Evolutionary conservation across 2,113 vertebrate genomes (phyloP).

Genomic region (Aptenodytes patagonicus): DNA sequence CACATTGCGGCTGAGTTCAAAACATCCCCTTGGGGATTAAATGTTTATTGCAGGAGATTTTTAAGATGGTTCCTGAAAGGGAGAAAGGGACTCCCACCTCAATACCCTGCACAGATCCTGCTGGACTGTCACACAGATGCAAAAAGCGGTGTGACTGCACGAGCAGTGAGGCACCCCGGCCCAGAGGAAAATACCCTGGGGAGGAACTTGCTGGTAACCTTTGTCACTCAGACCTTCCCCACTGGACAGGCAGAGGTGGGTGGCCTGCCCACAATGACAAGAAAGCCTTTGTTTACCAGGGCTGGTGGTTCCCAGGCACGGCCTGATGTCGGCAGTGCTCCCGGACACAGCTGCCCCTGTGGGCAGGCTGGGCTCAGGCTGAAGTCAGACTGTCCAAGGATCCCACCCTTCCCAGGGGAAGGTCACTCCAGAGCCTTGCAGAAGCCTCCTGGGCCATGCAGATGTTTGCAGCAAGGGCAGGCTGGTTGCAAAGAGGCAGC

Average conservation of each 20-base stretch:
- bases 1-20: slow-evolving; percentile 46
- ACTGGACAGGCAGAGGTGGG: neutral
- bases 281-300: neutral
- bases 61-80: slow-evolving; percentile 20
- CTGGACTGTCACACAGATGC: neutral
- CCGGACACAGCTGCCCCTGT: neutral
- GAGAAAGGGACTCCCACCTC: neutral
- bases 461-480: neutral
- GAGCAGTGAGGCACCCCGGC: neutral
- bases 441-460: neutral
- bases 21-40: slow-evolving; percentile 54
- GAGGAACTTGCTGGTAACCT: neutral
- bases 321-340: neutral
- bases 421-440: neutral
- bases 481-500: neutral
- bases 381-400: neutral
- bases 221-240: neutral
- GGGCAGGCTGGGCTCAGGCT: neutral
- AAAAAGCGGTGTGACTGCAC: fast-evolving
- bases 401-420: neutral
- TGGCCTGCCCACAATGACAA: neutral
- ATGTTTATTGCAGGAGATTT: slow-evolving; percentile 60
- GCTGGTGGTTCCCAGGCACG: neutral
- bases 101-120: neutral
- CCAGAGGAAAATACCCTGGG: fast-evolving